A percentile compares a stretch with the other conserved stretches of the same genome.
Conservation (phyloP, 2,888 invertebrate genomes). For the Drosophila stalkeri region DNA sequence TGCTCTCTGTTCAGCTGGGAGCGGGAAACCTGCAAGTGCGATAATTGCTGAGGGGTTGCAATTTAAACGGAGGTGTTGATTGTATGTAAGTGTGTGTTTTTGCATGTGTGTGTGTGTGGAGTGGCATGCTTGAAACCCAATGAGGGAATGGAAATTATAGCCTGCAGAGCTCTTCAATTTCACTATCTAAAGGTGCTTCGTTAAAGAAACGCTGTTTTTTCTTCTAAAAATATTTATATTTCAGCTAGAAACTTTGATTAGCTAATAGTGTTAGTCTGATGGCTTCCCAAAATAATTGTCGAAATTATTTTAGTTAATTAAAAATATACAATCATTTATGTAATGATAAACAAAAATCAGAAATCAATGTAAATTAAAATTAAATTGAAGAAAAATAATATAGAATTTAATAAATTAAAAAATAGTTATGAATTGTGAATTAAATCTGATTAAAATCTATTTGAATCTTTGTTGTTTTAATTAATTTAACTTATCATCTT, state of each 20-base stretch:
- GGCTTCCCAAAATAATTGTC: too few species aligned
- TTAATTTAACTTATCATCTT: not conserved
- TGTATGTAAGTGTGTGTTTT: constrained; percentile 3
- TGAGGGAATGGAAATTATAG: constrained; percentile 28
- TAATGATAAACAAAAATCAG: too few species aligned
- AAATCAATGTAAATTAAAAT: too few species aligned
- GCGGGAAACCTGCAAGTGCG: constrained; percentile 37
- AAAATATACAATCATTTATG: too few species aligned
- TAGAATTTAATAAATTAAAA: too few species aligned
- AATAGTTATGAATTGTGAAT: too few species aligned
- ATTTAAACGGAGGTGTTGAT: constrained; percentile 43
- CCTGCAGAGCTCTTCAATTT: constrained; percentile 34
- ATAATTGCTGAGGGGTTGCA: constrained; percentile 55
- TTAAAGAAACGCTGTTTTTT: not conserved
- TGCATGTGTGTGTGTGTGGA: not conserved
- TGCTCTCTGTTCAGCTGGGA: constrained; percentile 11
- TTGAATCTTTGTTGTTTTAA: not conserved
- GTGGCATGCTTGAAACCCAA: not conserved
- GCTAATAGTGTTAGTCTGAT: too few species aligned
- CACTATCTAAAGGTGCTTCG: not conserved
- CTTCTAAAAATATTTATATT: too few species aligned
- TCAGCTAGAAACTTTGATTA: too few species aligned
- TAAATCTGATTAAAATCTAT: not conserved
- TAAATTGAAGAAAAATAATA: too few species aligned
- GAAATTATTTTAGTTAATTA: too few species aligned